Base-by-base conservation (phyloP, 1,140 invertebrate species). In the Drosophila orosa region DNA sequence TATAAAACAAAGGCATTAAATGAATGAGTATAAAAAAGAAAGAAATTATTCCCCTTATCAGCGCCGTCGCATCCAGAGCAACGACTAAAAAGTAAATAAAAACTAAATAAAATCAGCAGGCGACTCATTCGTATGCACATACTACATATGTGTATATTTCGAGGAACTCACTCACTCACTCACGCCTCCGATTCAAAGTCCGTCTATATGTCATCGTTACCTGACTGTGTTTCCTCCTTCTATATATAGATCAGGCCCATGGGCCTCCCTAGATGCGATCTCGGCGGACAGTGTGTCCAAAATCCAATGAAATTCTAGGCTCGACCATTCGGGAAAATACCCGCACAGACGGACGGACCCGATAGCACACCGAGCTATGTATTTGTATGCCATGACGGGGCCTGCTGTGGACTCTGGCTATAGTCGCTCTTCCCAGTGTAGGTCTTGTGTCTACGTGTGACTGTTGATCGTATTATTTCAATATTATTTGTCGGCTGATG, bases 1-100 rank as follows among this genome's bases (percentile, higher is more conserved):
- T 71, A 69, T 56, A 69, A 69, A 69, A 69, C 67, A 69, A 68
- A 68, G 62, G 62, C 67, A 69, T 69, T 68, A 69, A 69, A 56
- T 68, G 39, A 55, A 45, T 69, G 67, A 39, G 35, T 22, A 33
- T 25, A 44, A 54, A 42, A 35, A 54, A 58, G 45, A 54, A 54
- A 67, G 50, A 24, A 47, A 17, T 10, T 33, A 58, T 69, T 29
- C 27, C 52, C 35, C 68, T 71, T 71, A 71, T 71, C 68, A 40
- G 52, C 13, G 7, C 29, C 25, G 42, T 33, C 24, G 31, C 48
- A 58, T 71, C 65, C 52, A 47, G 44, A 68, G 62, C 65, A 40
- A 13, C 27, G 37, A 50, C 47, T 50, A 50, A 50, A 45, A 68
- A 62, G 15, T 35, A 69, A 69, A 69, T 39, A 71, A 69, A 71